These are phyloP conservation scores for Drosophila anomalata DNA, from an alignment of 2,888 invertebrate species.

Conservation along the genomic window DNA sequence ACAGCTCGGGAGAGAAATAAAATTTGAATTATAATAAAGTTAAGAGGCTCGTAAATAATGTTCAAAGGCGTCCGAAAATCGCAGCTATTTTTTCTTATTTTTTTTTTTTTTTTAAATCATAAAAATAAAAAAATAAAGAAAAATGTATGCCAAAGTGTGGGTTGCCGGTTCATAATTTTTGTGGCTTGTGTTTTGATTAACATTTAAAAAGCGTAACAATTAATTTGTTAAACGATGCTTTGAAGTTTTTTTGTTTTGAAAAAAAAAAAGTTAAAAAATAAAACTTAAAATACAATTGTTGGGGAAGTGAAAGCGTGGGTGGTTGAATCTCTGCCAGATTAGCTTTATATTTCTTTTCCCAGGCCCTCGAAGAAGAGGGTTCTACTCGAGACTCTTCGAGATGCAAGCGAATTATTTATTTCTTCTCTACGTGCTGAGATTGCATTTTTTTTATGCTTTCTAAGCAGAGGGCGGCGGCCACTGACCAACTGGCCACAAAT, in stretches of 20 bases:
- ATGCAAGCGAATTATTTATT: slow-evolving; percentile 18
- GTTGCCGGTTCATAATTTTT: slow-evolving; percentile 50
- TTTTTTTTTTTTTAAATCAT: background rate
- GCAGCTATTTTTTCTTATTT: background rate
- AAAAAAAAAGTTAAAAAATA: too few relatives aligned
- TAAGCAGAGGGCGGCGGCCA: slow-evolving; percentile 38
- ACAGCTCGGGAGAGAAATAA: slow-evolving; percentile 52
- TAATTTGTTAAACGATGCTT: slow-evolving; percentile 62
- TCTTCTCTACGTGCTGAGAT: slow-evolving; percentile 38
- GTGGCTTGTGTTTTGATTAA: slow-evolving; percentile 62
- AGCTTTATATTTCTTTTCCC: slow-evolving; percentile 12
- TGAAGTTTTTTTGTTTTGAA: background rate
- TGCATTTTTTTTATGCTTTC: slow-evolving; percentile 31
- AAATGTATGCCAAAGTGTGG: background rate
- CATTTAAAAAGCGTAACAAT: slow-evolving; percentile 74
- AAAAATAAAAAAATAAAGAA: background rate
- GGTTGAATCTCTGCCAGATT: slow-evolving; percentile 7
- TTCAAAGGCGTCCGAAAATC: slow-evolving; percentile 68
- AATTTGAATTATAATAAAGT: slow-evolving; percentile 76
- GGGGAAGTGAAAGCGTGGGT: slow-evolving; percentile 7
- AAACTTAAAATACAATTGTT: background rate
- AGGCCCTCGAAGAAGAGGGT: slow-evolving; percentile 2
- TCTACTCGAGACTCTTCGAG: background rate
- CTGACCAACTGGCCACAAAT: slow-evolving; percentile 36
- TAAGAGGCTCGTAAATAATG: slow-evolving; percentile 74